phyloP scores from a whole-genome alignment of 1,140 invertebrate species.

The Steinernema khuongi region DNA sequence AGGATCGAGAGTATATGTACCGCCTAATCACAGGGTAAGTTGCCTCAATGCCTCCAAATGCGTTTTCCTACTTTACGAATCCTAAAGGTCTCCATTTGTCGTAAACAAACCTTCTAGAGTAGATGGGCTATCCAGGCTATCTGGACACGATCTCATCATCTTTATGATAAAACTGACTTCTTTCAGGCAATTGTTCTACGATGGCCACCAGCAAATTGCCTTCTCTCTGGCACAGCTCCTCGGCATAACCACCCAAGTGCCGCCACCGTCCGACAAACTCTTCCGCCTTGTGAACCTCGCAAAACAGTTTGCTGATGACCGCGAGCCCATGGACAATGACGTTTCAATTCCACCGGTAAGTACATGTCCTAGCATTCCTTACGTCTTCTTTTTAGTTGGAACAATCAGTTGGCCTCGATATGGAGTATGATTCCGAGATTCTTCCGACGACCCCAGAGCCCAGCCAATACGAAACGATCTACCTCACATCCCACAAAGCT shows the following conservation, averaged over 20 bases:
- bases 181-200: slow-evolving; percentile 69
- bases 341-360: slow-evolving; percentile 25
- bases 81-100: too few relatives aligned
- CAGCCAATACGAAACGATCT: slow-evolving; percentile 92
- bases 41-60: too few relatives aligned
- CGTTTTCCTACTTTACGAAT: too few relatives aligned
- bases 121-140: too few relatives aligned
- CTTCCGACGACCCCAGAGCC: slow-evolving; percentile 74
- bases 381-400: neutral
- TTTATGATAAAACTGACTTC: too few relatives aligned
- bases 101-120: too few relatives aligned
- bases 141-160: neutral
- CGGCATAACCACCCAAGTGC: slow-evolving; percentile 73
- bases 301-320: slow-evolving; percentile 73
- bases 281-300: slow-evolving; percentile 79
- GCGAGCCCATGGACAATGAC: slow-evolving; percentile 48
- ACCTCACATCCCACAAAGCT: slow-evolving; percentile 96
- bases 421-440: slow-evolving; percentile 89
- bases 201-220: slow-evolving; percentile 84
- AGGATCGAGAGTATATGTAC: slow-evolving; percentile 58
- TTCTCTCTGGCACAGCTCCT: slow-evolving; percentile 73
- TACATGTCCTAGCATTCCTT: neutral
- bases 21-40: slow-evolving; percentile 55
- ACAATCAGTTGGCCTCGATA: slow-evolving; percentile 65
- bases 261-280: slow-evolving; percentile 86